These are phyloP conservation scores for Xiphophorus hellerii DNA, from an alignment of 2,113 vertebrate genomes.

Conservation along the genomic window DNA sequence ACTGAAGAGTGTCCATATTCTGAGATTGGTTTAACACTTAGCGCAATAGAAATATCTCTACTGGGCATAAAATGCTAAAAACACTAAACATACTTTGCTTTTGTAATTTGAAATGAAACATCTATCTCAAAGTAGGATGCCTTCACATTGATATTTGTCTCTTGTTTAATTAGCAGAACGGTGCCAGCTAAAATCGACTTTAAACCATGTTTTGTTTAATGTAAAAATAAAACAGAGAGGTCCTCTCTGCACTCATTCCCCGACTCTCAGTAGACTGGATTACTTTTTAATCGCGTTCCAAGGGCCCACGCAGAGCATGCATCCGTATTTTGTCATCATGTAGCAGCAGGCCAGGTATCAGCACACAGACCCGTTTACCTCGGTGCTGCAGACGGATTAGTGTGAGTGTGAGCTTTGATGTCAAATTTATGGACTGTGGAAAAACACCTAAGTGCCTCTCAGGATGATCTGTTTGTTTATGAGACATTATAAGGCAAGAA, in stretches of 20 bases:
- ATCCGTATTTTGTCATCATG: conserved; percentile 28
- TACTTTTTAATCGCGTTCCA: conserved; percentile 74
- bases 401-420: conserved; percentile 66
- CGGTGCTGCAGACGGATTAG: conserved; percentile 65
- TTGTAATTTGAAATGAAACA: too few species aligned
- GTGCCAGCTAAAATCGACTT: too few species aligned
- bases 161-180: too few species aligned
- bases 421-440: conserved; percentile 61
- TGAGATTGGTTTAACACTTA: too few species aligned
- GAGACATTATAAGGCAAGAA: conserved; percentile 13
- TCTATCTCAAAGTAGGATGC: too few species aligned
- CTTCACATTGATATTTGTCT: too few species aligned
- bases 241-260: conserved; percentile 40
- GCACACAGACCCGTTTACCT: conserved; percentile 60
- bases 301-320: conserved; percentile 45
- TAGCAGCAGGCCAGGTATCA: conserved; percentile 52
- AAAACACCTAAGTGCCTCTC: conserved; percentile 44
- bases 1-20: too few species aligned
- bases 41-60: too few species aligned
- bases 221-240: not conserved
- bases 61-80: too few species aligned
- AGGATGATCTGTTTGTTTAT: conserved; percentile 49
- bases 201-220: too few species aligned
- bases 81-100: too few species aligned
- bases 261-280: conserved; percentile 62